Base-by-base conservation (phyloP, 2,113 vertebrate genomes). In the Campylorhamphus procurvoides region DNA sequence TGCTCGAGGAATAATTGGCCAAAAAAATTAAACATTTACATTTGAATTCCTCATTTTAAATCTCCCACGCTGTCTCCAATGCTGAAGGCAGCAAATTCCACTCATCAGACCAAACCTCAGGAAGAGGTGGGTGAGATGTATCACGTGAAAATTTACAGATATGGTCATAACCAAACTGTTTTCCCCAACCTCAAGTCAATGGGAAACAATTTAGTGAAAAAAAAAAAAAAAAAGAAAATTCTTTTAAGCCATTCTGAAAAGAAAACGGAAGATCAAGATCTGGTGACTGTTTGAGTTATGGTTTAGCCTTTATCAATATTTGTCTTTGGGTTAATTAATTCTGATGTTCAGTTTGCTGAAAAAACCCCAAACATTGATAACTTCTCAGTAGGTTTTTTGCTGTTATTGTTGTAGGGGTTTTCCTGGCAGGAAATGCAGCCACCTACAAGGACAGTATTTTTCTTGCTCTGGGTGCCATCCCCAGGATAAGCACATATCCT, bases 261-360 rank as follows among this genome's bases (percentile, higher is more conserved):
- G n/a, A 56, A 89, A 86, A 72, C 3, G 2, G 13, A 79, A 67
- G 29, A 72, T 39, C 44, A 79, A n/a, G 8, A 46, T 58, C 35
- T 55, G 37, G 1, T 58, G 12, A 28, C 23, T 50, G 6, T 2
- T 6, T 49, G 63, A 71, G 28, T 4, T 64, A n/a, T 1, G 1
- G 35, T 31, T 86, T 80, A 86, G 31, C 12, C 28, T 58, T 55
- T 75, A 37, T 37, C 37, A 59, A 16, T 55, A 79, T 5, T 11
- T 66, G 27, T 12, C 39, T 56, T 62, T 46, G 29, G 85, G 9
- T 78, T 56, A 82, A 69, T n/a, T 66, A 74, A 63, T 46, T 49
- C 39, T 55, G 19, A 47, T 55, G 23, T 46, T 85, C 37, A 50
- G 28, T 72, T 60, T 72, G 22, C 7, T 42, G 18, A 4, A 27